phyloP scores from a whole-genome alignment of 2,113 vertebrate genomes.

The Ammodramus savannarum region DNA sequence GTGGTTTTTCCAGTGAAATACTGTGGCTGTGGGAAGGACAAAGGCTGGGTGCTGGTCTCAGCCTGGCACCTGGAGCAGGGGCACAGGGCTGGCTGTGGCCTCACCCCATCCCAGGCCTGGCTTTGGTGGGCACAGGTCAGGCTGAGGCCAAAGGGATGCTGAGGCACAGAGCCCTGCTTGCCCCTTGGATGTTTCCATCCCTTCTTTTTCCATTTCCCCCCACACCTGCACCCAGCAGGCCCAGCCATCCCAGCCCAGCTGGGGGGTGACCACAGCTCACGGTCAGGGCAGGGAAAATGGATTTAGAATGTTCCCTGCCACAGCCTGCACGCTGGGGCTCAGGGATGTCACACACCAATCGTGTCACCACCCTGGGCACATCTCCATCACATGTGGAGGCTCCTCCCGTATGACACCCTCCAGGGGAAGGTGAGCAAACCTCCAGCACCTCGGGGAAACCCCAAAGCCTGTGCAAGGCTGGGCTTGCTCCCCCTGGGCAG shows the following conservation, averaged over 20 bases:
- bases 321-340: not conserved
- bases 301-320: accelerated
- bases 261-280: not conserved
- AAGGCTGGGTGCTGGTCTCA: accelerated
- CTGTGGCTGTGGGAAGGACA: not conserved
- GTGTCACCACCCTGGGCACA: accelerated
- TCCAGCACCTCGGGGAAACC: not conserved
- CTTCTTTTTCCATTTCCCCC: not conserved
- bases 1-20: not conserved
- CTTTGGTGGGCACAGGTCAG: not conserved
- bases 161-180: not conserved
- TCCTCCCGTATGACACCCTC: accelerated
- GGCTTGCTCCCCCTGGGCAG: not conserved
- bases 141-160: not conserved
- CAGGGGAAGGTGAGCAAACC: not conserved
- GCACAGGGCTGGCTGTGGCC: not conserved
- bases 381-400: not conserved
- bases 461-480: not conserved
- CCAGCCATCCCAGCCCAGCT: accelerated
- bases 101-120: not conserved
- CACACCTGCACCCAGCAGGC: not conserved
- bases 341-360: not conserved
- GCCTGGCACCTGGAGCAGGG: not conserved
- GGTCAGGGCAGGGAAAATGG: not conserved
- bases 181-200: not conserved